These are phyloP conservation scores for Vandiemenella viatica DNA, from an alignment of 2,888 invertebrate species.

Conservation along the genomic window DNA sequence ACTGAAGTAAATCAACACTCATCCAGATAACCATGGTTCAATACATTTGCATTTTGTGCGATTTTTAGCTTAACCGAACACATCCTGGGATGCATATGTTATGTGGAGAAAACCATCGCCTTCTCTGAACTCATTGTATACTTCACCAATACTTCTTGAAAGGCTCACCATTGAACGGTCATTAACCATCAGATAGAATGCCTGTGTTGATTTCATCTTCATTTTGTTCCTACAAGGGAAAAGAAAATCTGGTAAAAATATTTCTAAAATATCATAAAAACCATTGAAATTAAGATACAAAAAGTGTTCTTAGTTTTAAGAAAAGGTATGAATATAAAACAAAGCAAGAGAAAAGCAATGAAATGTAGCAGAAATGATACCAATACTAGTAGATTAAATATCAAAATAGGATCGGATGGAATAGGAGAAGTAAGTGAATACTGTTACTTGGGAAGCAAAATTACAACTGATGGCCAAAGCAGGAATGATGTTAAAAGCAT, in stretches of 20 bases:
- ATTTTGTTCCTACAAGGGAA: slow-evolving; percentile 36
- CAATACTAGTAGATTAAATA: too few species aligned
- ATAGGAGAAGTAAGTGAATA: too few species aligned
- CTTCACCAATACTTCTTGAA: slow-evolving; percentile 65
- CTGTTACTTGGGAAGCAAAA: too few species aligned
- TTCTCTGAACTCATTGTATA: slow-evolving; percentile 59
- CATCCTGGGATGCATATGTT: slow-evolving; percentile 81
- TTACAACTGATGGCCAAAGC: too few species aligned
- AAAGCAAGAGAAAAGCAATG: too few species aligned
- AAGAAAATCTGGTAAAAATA: neutral
- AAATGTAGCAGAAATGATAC: too few species aligned
- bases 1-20: too few species aligned
- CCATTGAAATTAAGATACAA: slow-evolving; percentile 11
- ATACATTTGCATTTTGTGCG: slow-evolving; percentile 6
- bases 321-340: too few species aligned
- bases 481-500: too few species aligned
- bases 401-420: too few species aligned
- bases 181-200: slow-evolving; percentile 68
- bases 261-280: neutral
- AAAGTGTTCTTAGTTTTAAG: slow-evolving; percentile 1
- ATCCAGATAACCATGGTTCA: too few species aligned
- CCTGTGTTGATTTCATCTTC: slow-evolving; percentile 46
- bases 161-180: slow-evolving; percentile 68
- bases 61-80: slow-evolving; percentile 45
- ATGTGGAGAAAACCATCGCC: slow-evolving; percentile 79